Evolutionary conservation across 2,113 vertebrate species (phyloP), one percentile per base, ranked within the genome.

Genomic region (Ranitomeya imitator): DNA sequence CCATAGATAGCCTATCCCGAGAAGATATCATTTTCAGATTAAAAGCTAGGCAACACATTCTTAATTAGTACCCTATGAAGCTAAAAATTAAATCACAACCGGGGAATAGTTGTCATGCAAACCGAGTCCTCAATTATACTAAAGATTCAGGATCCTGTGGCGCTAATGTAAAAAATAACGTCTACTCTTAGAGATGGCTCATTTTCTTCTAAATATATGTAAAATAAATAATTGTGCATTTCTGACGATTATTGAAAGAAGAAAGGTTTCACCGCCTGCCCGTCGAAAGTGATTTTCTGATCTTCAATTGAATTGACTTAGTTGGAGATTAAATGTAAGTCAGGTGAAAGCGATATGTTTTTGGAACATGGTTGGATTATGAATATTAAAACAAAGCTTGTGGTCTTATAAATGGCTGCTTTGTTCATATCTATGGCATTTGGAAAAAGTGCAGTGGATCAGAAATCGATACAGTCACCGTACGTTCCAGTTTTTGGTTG

Each of bases 1-100:
- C 78, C 86, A 84, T 69, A 54, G 87, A 88, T 88, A 88, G 73
- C 87, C 82, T 85, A 88, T 76, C 74, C 81, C 12, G 82, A 88
- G 73, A 88, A 84, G 82, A 88, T 88, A 88, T 88, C 87, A 88
- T 88, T 88, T 88, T 88, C 87, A 88, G 87, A 84, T 88, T 88
- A 85, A 88, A 88, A 88, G 87, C 82, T 63, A 59, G 74, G 74
- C 82, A 78, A 81, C 81, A 85, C 82, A 88, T 88, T 88, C 87
- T 83, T 85, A 88, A 88, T 88, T 84, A 88, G 81, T 88, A 85
- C 76, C 87, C 87, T 85, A 85, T 88, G 87, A 88, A 88, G 87
- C 87, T 88, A 88, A 88, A 85, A 88, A 88, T 85, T 78, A 88
- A 85, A 85, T 88, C 82, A 79, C 87, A 85, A 78, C 71, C 73